Base-by-base conservation (phyloP, 2,797 vertebrate genomes). In the Periparus ater region DNA sequence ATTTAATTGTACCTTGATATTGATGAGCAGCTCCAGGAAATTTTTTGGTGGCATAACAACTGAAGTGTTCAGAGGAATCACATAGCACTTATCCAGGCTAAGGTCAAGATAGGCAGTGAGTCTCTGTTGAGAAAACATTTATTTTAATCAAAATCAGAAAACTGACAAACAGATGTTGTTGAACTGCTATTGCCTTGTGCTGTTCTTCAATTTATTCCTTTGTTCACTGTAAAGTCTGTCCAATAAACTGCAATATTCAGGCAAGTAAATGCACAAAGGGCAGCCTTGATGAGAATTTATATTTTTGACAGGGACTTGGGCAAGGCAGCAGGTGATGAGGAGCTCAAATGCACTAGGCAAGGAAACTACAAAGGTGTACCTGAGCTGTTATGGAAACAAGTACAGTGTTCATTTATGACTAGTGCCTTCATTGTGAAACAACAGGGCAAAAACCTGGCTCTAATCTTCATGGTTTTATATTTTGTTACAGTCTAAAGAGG, bases 101-200 rank as follows among this genome's bases (percentile, higher is more conserved):
- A 99, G 98, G 95, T 99, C 99, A 96, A 99, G 98, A 96, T 99
- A 99, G 30, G 99, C 99, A 8, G 99, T 99, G 96, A 99, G 96
- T 97, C 97, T 98, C 99, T 99, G 97, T 73, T 51, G 72, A 95
- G 57, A 72, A 61, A 94, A 94, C 40, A 88, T 21, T 75, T 30
- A 61, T 88, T 91, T 94, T 72, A 50, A 63, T 91, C 47, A 94
- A 81, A 61, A 84, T 76, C 42, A 85, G 68, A 42, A 88, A 44
- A 51, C 60, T 67, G 57, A 72, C 45, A n/a, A 9, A 53, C 30
- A 48, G 55, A 58, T 2, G 1, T 34, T 68, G 34, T 17, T 89
- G 38, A 82, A 61, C 32, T 45, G 53, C 60, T 44, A 8, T 20
- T 65, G 73, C 57, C 32, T 84, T 1, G 0, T 44, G 21, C 25